Conservation (phyloP, 2,113 vertebrate genomes). For the Sphyrna mokarran region DNA sequence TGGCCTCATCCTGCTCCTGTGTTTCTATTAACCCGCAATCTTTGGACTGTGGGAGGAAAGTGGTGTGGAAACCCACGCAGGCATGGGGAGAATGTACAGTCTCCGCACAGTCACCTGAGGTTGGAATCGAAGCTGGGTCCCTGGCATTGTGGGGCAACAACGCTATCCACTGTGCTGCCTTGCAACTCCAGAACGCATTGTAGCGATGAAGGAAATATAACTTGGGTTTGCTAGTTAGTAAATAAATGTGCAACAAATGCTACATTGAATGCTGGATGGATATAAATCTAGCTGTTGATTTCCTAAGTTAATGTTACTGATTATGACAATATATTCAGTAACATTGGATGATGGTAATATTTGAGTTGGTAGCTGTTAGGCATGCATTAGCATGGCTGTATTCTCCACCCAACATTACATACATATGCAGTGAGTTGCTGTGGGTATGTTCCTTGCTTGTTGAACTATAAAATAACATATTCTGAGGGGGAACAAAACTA, state of each 20-base stretch:
- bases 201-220: not conserved
- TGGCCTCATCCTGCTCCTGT: no score
- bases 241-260: not conserved
- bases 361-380: not conserved
- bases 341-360: not conserved
- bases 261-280: no score
- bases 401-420: not conserved
- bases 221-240: not conserved
- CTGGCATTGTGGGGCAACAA: no score
- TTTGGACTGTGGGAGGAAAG: no score
- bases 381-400: no score
- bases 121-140: no score
- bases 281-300: not conserved
- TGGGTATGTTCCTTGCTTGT: not conserved
- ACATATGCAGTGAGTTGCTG: not conserved
- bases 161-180: no score
- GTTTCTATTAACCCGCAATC: no score
- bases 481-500: not conserved
- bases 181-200: not conserved
- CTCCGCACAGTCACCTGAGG: no score
- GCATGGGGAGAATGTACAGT: no score
- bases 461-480: not conserved
- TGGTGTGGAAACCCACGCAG: no score
- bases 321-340: not conserved
- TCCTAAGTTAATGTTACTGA: not conserved